Base-by-base conservation (phyloP, 2,888 invertebrate genomes). In the Agrochola lychnidis region DNA sequence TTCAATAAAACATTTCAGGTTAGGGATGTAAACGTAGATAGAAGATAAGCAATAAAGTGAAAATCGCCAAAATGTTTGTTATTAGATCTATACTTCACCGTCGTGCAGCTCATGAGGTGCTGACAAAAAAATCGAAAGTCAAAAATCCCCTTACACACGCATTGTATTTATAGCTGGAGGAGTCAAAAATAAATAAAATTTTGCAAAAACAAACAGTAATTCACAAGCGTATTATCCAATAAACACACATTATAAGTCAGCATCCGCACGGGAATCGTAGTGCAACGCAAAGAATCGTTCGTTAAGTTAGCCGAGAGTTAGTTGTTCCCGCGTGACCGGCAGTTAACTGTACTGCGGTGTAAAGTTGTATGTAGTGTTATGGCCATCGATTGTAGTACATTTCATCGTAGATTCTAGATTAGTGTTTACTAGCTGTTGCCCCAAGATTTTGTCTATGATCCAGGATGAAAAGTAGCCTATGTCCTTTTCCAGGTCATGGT, bases 231-330 rank as follows among this genome's bases (percentile, higher is more conserved):
- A 75, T 82, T 59, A 83, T 70, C 75, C 48, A 67, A 79, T 75
- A 82, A 74, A 74, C 40, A 53, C 59, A 70, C 25, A 48, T 45
- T 30, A 69, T 30, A 79, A 79, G 62, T 82, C 51, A 72, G 74
- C 19, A 70, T 62, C 22, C 64, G 16, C 70, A 6, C 19, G 83
- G 79, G 82, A 53, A 78, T 63, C 48, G 62, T 22, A 73, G 10
- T 70, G 75, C 66, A 82, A 59, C 48, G 64, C 69, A 72, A 82
- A 79, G 82, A 82, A 82, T 79, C 62, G 78, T 78, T 68, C 40
- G 79, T 82, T 82, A 79, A 72, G 59, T 72, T 79, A 48, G 5
- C 67, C 62, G 30, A 77, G 82, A 81, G 82, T 62, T 73, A 57
- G 78, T 77, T 19, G 72, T n/a, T 77, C 81, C 82, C 78, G n/a